Percentiles rank a stretch among this genome's conserved stretches.
phyloP scores from a whole-genome alignment of 2,888 invertebrate species.

The Norana najaformis region DNA sequence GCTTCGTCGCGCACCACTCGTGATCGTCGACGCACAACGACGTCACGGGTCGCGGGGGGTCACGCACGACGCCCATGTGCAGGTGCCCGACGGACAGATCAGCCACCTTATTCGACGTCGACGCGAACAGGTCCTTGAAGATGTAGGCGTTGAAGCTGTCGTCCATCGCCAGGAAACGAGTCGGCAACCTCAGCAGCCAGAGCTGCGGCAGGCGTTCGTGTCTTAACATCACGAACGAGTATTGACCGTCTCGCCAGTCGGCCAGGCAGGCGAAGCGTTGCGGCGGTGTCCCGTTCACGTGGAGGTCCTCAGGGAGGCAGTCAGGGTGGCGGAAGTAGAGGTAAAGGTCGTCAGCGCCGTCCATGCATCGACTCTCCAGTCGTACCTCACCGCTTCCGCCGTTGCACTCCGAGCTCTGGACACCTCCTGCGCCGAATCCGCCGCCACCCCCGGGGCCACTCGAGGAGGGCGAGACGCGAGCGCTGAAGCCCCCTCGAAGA shows the following conservation, averaged over 20 bases:
- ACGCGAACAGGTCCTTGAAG: slow-evolving; percentile 41
- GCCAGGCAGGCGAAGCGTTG: slow-evolving; percentile 27
- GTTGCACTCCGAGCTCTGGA: background rate
- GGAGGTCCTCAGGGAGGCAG: background rate
- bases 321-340: background rate
- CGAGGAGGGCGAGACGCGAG: background rate
- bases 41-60: slow-evolving; percentile 34
- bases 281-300: background rate
- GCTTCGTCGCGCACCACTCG: slow-evolving; percentile 36
- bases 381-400: background rate
- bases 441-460: background rate
- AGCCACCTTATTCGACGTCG: slow-evolving; percentile 26
- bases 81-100: slow-evolving; percentile 28
- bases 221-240: slow-evolving; percentile 20
- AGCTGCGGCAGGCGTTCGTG: slow-evolving; percentile 18
- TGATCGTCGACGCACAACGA: slow-evolving; percentile 44
- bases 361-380: slow-evolving; percentile 15
- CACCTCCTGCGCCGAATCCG: background rate
- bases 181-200: slow-evolving; percentile 26
- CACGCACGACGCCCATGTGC: slow-evolving; percentile 38
- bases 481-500: slow-evolving; percentile 5
- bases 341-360: background rate
- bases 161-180: background rate
- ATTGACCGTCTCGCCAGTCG: slow-evolving; percentile 24
- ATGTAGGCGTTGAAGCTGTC: slow-evolving; percentile 40